A percentile compares a stretch with the other conserved stretches of the same genome.
phyloP scores from a whole-genome alignment of 2,113 vertebrate species.

The Symphodus melops region DNA sequence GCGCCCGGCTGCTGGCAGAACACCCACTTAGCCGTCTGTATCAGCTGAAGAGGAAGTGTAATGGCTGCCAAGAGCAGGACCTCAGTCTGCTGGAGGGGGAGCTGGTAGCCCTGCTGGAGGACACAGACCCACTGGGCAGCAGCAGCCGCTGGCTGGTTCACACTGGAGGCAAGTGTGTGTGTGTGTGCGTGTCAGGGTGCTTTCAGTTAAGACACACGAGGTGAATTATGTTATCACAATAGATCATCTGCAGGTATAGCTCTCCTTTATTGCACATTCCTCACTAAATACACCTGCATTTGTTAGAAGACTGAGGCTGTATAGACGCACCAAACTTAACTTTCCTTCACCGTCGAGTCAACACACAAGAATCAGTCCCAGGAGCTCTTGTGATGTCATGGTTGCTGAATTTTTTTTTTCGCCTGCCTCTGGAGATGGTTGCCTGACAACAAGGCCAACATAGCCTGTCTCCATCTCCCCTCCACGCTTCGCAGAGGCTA shows the following conservation, averaged over 20 bases:
- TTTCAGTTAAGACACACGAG: conserved; percentile 13
- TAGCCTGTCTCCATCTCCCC: conserved; percentile 58
- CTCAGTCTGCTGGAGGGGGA: conserved; percentile 93
- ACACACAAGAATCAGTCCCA: conserved; percentile 43
- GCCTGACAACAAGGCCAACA: conserved; percentile 67
- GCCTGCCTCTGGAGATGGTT: conserved; percentile 68
- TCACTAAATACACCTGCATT: conserved; percentile 37
- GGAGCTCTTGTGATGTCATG: conserved; percentile 61
- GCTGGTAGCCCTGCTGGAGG: conserved; percentile 91
- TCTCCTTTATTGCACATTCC: conserved; percentile 22
- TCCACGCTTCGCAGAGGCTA: conserved; percentile 37
- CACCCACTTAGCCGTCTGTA: conserved; percentile 84
- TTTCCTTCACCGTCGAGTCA: conserved; percentile 61
- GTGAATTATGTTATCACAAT: conserved; percentile 39
- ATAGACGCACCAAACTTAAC: conserved; percentile 54
- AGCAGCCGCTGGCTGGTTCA: conserved; percentile 95
- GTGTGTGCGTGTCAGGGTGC: background rate
- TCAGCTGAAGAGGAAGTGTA: conserved; percentile 95
- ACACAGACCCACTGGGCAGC: conserved; percentile 91
- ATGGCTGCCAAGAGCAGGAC: conserved; percentile 93
- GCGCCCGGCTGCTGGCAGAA: conserved; percentile 83
- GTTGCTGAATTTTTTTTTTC: conserved; percentile 40
- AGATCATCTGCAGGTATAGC: conserved; percentile 22
- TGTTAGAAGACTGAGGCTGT: conserved; percentile 20
- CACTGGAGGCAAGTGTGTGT: conserved; percentile 88